Conservation (phyloP, 2,797 vertebrate genomes). For the Hipposideros larvatus region DNA sequence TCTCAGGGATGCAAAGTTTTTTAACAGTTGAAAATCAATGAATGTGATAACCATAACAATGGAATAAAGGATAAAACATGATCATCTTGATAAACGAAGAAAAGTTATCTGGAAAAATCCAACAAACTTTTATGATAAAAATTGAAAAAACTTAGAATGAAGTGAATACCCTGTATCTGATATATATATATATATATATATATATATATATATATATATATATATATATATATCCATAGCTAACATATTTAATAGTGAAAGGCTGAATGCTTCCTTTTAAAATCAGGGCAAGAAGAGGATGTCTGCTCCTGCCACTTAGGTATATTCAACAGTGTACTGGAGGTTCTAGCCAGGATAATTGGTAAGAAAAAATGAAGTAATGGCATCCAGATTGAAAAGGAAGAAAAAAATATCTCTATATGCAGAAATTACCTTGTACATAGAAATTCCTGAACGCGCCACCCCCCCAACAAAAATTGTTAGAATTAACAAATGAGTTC, state of each 20-base stretch:
- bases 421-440: not conserved
- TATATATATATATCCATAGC: no score
- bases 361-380: not conserved
- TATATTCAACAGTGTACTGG: not conserved
- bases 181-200: no score
- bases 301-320: not conserved
- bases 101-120: not conserved
- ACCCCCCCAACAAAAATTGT: not conserved
- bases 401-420: not conserved
- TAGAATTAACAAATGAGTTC: not conserved
- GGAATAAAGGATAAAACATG: not conserved
- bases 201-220: no score
- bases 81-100: not conserved
- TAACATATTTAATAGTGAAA: not conserved
- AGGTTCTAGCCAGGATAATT: not conserved
- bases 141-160: not conserved
- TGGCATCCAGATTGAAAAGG: not conserved
- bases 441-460: not conserved
- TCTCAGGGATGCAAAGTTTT: not conserved
- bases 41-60: not conserved
- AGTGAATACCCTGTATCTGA: not conserved
- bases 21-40: constrained; percentile 9
- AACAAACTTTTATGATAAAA: not conserved
- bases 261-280: not conserved
- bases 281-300: not conserved